phyloP scores from a whole-genome alignment of 2,888 invertebrate genomes.

The Cheilosia scutellata region DNA sequence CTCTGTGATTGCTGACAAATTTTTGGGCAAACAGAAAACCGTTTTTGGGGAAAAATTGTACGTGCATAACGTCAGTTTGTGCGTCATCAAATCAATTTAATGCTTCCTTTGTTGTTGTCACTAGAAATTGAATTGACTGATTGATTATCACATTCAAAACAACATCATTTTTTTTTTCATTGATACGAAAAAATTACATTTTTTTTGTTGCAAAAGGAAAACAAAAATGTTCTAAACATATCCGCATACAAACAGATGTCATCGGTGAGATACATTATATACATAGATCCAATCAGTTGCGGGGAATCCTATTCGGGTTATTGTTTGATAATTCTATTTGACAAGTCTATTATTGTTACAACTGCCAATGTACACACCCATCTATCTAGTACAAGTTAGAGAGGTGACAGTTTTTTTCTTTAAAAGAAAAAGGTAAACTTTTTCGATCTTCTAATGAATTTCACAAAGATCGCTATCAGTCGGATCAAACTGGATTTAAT shows the following conservation, averaged over 20 bases:
- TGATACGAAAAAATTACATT: constrained; percentile 8
- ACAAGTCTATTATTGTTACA: constrained; percentile 17
- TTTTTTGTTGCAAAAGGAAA: background rate
- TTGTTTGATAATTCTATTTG: constrained; percentile 15
- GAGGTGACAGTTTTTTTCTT: background rate
- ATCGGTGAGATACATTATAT: background rate
- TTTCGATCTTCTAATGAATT: background rate
- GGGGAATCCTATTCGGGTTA: background rate
- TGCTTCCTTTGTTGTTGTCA: constrained; percentile 8
- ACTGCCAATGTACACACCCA: constrained; percentile 4
- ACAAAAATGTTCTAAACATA: constrained; percentile 24
- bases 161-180: constrained; percentile 3
- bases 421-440: background rate
- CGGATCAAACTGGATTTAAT: constrained; percentile 25
- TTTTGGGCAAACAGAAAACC: constrained; percentile 3
- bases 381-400: background rate
- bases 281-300: too few species aligned
- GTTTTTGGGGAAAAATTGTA: background rate
- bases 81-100: constrained; percentile 32
- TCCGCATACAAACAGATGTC: constrained; percentile 16
- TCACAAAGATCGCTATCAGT: background rate
- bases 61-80: constrained; percentile 11
- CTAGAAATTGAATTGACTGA: constrained; percentile 33
- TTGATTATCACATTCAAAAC: constrained; percentile 47
- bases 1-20: constrained; percentile 14